Evolutionary conservation across 1,140 invertebrate species (phyloP).

Genomic region (Polyergus mexicanus): DNA sequence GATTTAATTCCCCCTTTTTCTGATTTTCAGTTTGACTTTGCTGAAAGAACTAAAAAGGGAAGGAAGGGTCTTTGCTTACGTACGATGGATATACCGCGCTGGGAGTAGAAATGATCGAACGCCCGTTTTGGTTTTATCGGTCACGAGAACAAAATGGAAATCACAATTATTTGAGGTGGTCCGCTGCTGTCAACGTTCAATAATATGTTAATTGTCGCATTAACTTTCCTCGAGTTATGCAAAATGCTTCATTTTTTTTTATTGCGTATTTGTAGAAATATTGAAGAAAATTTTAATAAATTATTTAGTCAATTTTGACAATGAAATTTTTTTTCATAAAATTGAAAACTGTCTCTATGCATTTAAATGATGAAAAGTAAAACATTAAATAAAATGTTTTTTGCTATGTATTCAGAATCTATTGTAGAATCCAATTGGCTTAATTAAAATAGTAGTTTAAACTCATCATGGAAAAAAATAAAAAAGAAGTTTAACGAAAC

Average conservation of each 20-base stretch:
- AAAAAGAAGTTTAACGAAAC: slow-evolving; percentile 25
- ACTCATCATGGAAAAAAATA: neutral
- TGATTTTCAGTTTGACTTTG: slow-evolving; percentile 65
- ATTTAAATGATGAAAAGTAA: neutral
- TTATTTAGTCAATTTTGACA: neutral
- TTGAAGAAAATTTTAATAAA: neutral
- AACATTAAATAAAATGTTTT: neutral
- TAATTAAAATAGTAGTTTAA: slow-evolving; percentile 6
- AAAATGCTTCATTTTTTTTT: neutral
- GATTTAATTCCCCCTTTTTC: slow-evolving; percentile 70
- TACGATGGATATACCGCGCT: slow-evolving; percentile 34
- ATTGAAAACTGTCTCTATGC: neutral
- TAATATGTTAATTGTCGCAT: neutral
- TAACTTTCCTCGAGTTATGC: neutral
- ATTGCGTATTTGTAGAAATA: neutral
- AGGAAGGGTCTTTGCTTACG: slow-evolving; percentile 28
- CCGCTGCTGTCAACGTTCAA: neutral
- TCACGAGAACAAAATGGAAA: slow-evolving; percentile 27
- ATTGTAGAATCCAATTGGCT: neutral
- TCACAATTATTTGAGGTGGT: slow-evolving; percentile 5
- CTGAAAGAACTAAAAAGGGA: neutral
- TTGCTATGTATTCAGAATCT: neutral
- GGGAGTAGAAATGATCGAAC: slow-evolving; percentile 49
- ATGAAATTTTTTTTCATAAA: neutral
- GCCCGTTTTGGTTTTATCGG: slow-evolving; percentile 32